Evolutionary conservation across 2,888 invertebrate species (phyloP).

Genomic region (Calameuta filiformis): DNA sequence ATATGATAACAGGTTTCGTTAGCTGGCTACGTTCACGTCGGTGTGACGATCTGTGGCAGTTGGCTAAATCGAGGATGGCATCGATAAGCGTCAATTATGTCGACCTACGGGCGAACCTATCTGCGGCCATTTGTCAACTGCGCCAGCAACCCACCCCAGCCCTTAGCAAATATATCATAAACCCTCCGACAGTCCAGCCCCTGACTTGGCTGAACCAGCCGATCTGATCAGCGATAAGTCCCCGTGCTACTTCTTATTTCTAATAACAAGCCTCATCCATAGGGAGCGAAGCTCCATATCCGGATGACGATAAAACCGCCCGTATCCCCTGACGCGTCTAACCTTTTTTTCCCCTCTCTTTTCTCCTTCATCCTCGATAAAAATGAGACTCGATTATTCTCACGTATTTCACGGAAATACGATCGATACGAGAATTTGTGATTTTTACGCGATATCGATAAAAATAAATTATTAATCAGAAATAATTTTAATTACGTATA

Average conservation of each 20-base stretch:
- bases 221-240: constrained; percentile 17
- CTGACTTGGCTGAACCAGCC: constrained; percentile 7
- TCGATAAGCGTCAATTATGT: constrained; percentile 20
- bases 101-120: constrained; percentile 8
- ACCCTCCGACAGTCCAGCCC: constrained; percentile 8
- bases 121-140: constrained; percentile 18
- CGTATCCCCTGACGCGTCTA: background rate
- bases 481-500: too few relatives aligned
- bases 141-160: constrained; percentile 8
- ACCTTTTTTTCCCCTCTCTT: background rate
- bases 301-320: background rate
- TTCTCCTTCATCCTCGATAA: background rate
- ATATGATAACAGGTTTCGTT: background rate
- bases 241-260: constrained; percentile 13
- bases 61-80: background rate
- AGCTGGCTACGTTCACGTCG: background rate
- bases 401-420: background rate
- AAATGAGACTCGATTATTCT: background rate
- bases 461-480: too few relatives aligned
- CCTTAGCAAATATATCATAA: constrained; percentile 18
- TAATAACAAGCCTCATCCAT: constrained; percentile 9
- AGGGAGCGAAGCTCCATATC: background rate
- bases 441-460: background rate
- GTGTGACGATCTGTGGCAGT: background rate
- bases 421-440: background rate